Conservation (phyloP, 2,113 vertebrate genomes). For the Elephas maximus region DNA sequence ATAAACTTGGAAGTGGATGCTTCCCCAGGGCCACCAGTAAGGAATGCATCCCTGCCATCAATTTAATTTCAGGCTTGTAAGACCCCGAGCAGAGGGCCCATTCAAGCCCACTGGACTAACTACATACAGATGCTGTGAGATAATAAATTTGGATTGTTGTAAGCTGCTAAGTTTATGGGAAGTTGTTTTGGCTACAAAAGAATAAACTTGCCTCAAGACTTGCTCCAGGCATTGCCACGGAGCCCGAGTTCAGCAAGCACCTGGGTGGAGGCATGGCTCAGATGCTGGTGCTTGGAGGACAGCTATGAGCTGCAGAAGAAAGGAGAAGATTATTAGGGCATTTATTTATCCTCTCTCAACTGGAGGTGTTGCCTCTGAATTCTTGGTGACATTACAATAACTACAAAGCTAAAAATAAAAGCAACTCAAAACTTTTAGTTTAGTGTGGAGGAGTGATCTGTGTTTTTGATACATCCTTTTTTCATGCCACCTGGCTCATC, state of each 20-base stretch:
- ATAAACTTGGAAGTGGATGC: no score
- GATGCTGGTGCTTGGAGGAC: fast-evolving
- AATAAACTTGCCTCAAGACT: neutral
- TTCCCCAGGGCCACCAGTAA: fast-evolving
- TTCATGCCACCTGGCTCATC: neutral
- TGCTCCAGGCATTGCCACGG: neutral
- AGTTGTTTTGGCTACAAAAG: neutral
- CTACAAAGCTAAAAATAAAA: conserved; percentile 59
- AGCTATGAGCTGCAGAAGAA: neutral
- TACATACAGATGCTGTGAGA: neutral
- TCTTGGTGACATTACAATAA: neutral
- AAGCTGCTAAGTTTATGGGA: neutral
- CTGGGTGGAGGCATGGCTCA: no score
- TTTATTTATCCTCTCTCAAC: neutral
- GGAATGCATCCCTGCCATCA: fast-evolving
- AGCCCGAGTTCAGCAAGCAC: neutral
- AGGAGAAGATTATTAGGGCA: neutral
- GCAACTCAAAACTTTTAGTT: neutral
- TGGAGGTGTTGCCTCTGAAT: neutral
- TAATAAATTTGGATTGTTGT: neutral
- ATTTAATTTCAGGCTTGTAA: neutral
- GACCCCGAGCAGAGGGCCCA: neutral
- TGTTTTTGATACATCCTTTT: neutral
- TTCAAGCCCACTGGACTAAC: neutral
- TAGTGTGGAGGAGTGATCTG: neutral